Evolutionary conservation across 2,113 vertebrate species (phyloP).

Genomic region (Aramus guarauna): DNA sequence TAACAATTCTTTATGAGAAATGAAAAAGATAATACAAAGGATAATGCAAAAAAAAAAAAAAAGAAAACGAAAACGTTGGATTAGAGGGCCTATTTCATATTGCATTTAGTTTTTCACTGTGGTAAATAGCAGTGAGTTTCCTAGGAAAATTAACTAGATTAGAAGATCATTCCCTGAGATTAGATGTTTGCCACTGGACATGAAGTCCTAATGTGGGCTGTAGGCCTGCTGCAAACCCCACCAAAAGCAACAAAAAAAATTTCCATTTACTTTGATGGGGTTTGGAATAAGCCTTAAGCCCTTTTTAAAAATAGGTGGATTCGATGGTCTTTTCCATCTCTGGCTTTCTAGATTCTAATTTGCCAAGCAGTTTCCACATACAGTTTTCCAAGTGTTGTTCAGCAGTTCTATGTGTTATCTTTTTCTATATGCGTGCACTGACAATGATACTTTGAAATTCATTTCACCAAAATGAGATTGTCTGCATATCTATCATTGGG

Average conservation of each 20-base stretch:
- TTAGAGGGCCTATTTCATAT: neutral
- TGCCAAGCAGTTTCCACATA: neutral
- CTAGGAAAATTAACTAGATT: neutral
- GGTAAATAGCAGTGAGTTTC: neutral
- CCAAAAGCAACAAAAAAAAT: neutral
- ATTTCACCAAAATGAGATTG: neutral
- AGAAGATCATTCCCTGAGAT: neutral
- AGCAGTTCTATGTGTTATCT: slow-evolving; percentile 48
- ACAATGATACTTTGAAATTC: neutral
- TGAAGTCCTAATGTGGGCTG: neutral
- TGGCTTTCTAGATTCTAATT: neutral
- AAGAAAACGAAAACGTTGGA: neutral
- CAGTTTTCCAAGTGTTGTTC: neutral
- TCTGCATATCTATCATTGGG: neutral
- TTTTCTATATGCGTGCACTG: slow-evolving; percentile 36
- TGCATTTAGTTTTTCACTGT: neutral
- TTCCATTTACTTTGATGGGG: neutral
- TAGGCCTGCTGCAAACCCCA: neutral
- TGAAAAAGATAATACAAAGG: slow-evolving; percentile 63
- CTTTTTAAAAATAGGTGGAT: neutral
- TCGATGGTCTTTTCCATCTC: neutral
- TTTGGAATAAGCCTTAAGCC: neutral
- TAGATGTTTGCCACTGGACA: neutral
- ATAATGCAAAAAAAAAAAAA: neutral
- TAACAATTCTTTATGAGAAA: slow-evolving; percentile 52